phyloP scores from a whole-genome alignment of 2,888 invertebrate genomes.

The Pomacea canaliculata region DNA sequence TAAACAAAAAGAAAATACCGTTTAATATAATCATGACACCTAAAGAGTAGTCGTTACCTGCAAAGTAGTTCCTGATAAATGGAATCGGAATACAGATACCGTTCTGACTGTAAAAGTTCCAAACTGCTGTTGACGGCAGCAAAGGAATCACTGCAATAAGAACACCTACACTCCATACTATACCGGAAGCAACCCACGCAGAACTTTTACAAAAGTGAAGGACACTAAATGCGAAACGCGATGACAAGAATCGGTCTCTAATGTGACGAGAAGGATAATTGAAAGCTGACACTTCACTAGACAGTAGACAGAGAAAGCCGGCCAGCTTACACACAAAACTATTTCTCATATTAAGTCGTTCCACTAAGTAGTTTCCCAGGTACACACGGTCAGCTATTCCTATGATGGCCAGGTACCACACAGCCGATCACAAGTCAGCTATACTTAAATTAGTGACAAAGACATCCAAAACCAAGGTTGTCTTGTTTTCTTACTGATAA shows the following conservation, averaged over 20 bases:
- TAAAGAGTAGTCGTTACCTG: conserved; percentile 67
- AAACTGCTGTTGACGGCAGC: conserved; percentile 38
- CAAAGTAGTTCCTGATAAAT: conserved; percentile 59
- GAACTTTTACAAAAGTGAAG: conserved; percentile 42
- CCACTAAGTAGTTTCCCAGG: conserved; percentile 43
- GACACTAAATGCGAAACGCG: conserved; percentile 71
- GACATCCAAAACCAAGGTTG: conserved; percentile 11
- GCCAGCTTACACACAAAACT: conserved; percentile 43
- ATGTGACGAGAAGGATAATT: conserved; percentile 72
- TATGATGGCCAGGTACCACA: too few species aligned
- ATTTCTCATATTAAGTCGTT: conserved; percentile 42
- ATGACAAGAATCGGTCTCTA: conserved; percentile 78
- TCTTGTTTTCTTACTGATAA: conserved; percentile 1
- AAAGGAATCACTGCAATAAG: conserved; percentile 59
- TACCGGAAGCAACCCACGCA: conserved; percentile 42
- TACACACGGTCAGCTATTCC: conserved; percentile 23
- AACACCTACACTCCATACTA: conserved; percentile 53
- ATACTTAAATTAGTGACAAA: conserved; percentile 30
- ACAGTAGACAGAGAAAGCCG: conserved; percentile 10
- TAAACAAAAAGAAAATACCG: conserved; percentile 57
- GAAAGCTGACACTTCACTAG: too few species aligned
- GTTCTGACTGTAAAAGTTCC: conserved; percentile 60
- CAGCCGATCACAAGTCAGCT: conserved; percentile 24
- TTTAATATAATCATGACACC: conserved; percentile 64
- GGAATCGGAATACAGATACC: conserved; percentile 65